Evolutionary conservation across 2,888 invertebrate species (phyloP), one percentile per base, ranked within the genome.

Genomic region (Dysmachus trigonus): DNA sequence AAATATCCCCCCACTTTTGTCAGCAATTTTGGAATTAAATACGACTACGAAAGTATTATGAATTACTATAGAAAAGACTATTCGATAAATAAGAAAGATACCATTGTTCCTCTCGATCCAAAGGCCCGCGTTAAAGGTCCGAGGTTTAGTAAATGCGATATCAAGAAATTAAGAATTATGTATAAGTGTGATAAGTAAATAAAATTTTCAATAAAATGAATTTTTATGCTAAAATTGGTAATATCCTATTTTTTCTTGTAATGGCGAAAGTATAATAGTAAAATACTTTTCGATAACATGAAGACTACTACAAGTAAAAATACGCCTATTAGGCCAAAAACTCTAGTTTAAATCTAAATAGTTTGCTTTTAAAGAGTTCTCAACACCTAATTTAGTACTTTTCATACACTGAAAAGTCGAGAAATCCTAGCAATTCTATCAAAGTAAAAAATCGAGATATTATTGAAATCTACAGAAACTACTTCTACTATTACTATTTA

Each of bases 41-140:
- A 96, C 89, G 96, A 96, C 90, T 96, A 95, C 88, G 92, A 92
- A 8, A 95, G 95, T 89, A 94, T 96, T 0, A 95, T 96, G 95
- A 96, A 96, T 89, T 96, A 96, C 89, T 94, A 95, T 73, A 93
- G 93, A 35, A 92, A 91, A 33, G 95, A 95, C 0, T 96, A 96
- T 90, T 94, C 95, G 0, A 94, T 93, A 89, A 95, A 95, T 90
- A 94, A 94, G 38, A 92, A 94, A 88, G 92, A 92, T 73, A 96
- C 96, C 0, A 96, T 96, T 77, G 93, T 94, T 71, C 94, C 96
- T 0, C 90, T 92, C 90, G 94, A 81, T 31, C 31, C 22, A 5
- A 81, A 15, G 31, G 81, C 81, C 0, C 15, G 15, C 7, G 53
- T 81, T 81, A 81, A 33, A 81, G 81, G 47, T 27, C 10, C 1